phyloP scores from a whole-genome alignment of 2,888 invertebrate species.

The Boloria euphrosyne region DNA sequence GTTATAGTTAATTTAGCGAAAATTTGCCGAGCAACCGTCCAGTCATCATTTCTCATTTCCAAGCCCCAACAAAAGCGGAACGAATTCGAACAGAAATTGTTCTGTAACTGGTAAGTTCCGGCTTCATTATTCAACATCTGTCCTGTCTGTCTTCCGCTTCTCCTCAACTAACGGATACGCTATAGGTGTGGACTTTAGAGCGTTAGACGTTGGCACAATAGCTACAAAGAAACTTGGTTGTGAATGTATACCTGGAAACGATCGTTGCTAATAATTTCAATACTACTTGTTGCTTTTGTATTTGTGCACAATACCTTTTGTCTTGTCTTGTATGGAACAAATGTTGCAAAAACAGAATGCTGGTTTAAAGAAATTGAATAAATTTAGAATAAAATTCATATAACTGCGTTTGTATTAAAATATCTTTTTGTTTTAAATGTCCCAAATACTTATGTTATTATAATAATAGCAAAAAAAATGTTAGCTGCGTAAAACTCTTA shows the following conservation, averaged over 20 bases:
- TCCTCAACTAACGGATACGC: constrained; percentile 7
- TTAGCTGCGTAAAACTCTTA: too few relatives aligned
- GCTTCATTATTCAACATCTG: constrained; percentile 42
- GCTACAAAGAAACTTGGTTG: neutral
- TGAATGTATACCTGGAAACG: neutral
- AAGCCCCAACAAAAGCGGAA: constrained; percentile 30
- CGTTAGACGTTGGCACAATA: constrained; percentile 4
- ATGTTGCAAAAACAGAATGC: too few relatives aligned
- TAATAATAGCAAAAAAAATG: too few relatives aligned
- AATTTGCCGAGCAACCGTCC: constrained; percentile 17
- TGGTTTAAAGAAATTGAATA: too few relatives aligned
- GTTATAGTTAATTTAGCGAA: constrained; percentile 19
- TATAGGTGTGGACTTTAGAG: constrained; percentile 18
- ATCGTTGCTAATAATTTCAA: too few relatives aligned
- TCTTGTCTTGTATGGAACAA: too few relatives aligned
- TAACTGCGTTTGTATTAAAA: too few relatives aligned
- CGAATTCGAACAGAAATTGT: constrained; percentile 37
- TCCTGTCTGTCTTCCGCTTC: constrained; percentile 30
- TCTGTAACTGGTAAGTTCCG: constrained; percentile 34
- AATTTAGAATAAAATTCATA: too few relatives aligned
- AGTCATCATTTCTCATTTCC: constrained; percentile 31
- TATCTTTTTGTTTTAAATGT: too few relatives aligned
- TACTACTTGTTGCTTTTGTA: too few relatives aligned
- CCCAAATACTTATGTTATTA: too few relatives aligned
- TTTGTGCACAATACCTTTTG: too few relatives aligned